Conservation (phyloP, 2,888 invertebrate genomes). For the Auanema freiburgensis region DNA sequence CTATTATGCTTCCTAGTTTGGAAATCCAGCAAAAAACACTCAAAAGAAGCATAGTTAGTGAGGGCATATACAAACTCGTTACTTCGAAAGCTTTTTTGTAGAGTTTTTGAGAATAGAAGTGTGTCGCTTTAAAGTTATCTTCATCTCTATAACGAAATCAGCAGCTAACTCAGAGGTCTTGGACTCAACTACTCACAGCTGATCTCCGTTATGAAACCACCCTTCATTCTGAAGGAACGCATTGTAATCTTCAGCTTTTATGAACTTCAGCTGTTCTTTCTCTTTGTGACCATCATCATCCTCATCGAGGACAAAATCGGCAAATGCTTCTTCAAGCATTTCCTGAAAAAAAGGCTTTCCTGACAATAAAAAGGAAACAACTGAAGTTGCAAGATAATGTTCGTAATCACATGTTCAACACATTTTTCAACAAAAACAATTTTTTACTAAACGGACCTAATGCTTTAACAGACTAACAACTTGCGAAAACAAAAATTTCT, state of each 20-base stretch:
- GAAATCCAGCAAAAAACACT: neutral
- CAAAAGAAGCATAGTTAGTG: neutral
- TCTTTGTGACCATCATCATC: neutral
- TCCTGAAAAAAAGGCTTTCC: neutral
- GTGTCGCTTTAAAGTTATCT: neutral
- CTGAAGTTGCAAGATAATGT: neutral
- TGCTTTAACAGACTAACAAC: neutral
- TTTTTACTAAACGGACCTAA: neutral
- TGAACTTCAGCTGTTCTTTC: neutral
- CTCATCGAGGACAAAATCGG: slow-evolving; percentile 3
- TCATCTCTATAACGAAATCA: neutral
- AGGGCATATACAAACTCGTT: neutral
- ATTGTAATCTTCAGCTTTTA: neutral
- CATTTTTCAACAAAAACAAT: slow-evolving; percentile 1
- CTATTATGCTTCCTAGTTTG: neutral
- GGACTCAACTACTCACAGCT: neutral
- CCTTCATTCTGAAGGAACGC: neutral
- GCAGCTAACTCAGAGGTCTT: neutral
- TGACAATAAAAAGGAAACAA: neutral
- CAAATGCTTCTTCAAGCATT: slow-evolving; percentile 8
- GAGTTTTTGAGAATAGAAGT: neutral
- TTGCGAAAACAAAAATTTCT: neutral
- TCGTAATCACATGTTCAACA: slow-evolving; percentile 1
- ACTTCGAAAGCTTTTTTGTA: neutral
- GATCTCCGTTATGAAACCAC: neutral